phyloP scores from a whole-genome alignment of 2,113 vertebrate species.

The Gymnocephalus cernua region DNA sequence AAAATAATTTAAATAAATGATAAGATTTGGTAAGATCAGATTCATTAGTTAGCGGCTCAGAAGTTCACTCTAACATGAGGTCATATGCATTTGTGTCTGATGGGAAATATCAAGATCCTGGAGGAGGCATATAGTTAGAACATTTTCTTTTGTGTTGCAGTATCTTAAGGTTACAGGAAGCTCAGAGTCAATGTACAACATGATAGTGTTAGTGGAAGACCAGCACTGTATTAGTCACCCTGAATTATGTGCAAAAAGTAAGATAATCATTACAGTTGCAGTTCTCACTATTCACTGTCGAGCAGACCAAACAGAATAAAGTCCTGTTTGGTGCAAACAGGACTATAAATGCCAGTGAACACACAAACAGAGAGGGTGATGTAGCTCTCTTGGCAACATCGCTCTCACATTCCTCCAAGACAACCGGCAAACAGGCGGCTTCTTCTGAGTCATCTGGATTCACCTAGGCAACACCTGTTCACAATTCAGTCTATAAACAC shows the following conservation, averaged over 20 bases:
- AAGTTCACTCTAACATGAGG: not conserved
- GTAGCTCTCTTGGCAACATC: conserved; percentile 41
- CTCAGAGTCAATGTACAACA: not conserved
- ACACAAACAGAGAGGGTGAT: conserved; percentile 33
- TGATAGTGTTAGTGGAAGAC: not conserved
- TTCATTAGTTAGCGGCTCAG: not conserved
- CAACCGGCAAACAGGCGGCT: conserved; percentile 53
- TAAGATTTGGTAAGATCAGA: too few species aligned
- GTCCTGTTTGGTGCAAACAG: conserved; percentile 28
- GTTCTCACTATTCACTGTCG: not conserved
- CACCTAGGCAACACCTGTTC: conserved; percentile 71
- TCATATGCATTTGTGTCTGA: not conserved
- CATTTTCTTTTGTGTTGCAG: too few species aligned
- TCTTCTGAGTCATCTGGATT: conserved; percentile 66
- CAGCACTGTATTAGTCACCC: not conserved
- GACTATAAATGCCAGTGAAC: conserved; percentile 53
- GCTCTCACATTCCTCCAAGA: conserved; percentile 61
- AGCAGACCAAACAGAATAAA: conserved; percentile 9
- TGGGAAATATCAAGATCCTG: not conserved
- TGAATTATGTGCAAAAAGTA: not conserved
- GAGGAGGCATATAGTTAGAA: not conserved
- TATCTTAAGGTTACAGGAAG: not conserved
- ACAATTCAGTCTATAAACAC: conserved; percentile 55
- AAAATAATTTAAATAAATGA: too few species aligned
- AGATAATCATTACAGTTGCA: not conserved